phyloP scores from a whole-genome alignment of 1,140 invertebrate genomes.

The Cecropterus lyciades region DNA sequence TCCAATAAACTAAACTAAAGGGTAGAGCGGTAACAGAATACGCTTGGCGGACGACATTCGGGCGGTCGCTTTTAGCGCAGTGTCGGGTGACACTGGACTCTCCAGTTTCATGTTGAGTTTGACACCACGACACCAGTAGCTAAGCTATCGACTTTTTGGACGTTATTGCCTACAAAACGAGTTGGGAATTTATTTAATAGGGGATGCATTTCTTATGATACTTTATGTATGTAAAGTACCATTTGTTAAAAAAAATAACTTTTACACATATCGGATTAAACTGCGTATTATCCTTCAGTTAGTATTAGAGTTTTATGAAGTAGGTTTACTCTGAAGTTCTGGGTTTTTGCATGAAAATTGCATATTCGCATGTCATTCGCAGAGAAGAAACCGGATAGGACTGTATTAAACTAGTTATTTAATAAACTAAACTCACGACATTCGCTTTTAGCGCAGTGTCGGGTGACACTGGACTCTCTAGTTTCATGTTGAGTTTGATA shows the following conservation, averaged over 20 bases:
- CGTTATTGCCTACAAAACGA: not conserved
- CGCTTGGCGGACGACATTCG: conserved; percentile 56
- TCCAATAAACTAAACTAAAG: conserved; percentile 35
- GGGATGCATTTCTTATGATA: too few relatives aligned
- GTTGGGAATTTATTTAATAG: not conserved
- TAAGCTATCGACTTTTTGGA: not conserved
- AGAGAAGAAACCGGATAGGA: too few relatives aligned
- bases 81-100: conserved; percentile 48
- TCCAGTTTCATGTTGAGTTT: conserved; percentile 37
- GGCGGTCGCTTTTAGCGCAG: conserved; percentile 67
- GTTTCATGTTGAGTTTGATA: conserved; percentile 33
- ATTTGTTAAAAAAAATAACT: too few relatives aligned
- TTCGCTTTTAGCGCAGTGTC: conserved; percentile 69
- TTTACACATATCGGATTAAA: too few relatives aligned
- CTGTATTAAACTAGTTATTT: conserved; percentile 13
- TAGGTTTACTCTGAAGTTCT: too few relatives aligned
- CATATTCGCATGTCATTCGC: too few relatives aligned
- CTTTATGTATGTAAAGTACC: too few relatives aligned
- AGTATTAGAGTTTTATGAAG: too few relatives aligned
- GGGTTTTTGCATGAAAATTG: too few relatives aligned
- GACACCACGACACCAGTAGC: conserved; percentile 11
- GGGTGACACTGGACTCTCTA: conserved; percentile 41
- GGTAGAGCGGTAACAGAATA: conserved; percentile 50
- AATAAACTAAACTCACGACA: conserved; percentile 44
- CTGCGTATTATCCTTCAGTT: too few relatives aligned